Base-by-base conservation (phyloP, 2,888 invertebrate species). In the Oxyscelio sp. region DNA sequence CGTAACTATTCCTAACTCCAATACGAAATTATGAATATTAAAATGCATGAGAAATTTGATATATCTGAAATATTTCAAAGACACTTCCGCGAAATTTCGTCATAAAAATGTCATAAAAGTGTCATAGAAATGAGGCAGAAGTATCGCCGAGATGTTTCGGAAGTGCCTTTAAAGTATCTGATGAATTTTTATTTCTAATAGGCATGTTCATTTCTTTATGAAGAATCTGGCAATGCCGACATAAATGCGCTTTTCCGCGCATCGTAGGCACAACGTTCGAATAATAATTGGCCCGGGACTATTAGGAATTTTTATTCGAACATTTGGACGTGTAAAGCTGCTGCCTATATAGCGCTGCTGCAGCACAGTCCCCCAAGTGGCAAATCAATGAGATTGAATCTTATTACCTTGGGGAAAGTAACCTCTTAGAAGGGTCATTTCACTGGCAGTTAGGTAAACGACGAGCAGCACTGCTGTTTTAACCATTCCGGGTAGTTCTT, bases 181-280 rank as follows among this genome's bases (percentile, higher is more conserved):
- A 71, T 79, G 79, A 79, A 79, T 79, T 79, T 79, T 79, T 71
- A 79, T 79, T 71, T 50, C 52, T 63, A 71, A 78, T 61, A 78
- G 68, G 68, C 24, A 31, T 70, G 61, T 78, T 54, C 70, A 54
- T 61, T 78, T 58, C 68, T 27, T 65, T 27, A 21, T 58, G 66
- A 78, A 34, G 17, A 78, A 70, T 70, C 61, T 61, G 52, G 68
- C 48, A 24, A 61, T 52, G 24, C 24, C 34, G 45, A 70, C 54
- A 58, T 65, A 54, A 61, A 50, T 61, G 31, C 17, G 54, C 31
- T 27, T 43, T 65, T 34, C 19, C 58, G 4, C 48, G 27, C 21
- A 31, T 21, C 24, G 19, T 75, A 75, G 40, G 40, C 38, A 58
- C 58, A 22, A 31, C 31, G 43, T 24, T 34, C 15, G 21, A 68